Evolutionary conservation across 53 echinoderm and acorn worm genomes (phyloP).

Genomic region (Temnopleurus reevesii): DNA sequence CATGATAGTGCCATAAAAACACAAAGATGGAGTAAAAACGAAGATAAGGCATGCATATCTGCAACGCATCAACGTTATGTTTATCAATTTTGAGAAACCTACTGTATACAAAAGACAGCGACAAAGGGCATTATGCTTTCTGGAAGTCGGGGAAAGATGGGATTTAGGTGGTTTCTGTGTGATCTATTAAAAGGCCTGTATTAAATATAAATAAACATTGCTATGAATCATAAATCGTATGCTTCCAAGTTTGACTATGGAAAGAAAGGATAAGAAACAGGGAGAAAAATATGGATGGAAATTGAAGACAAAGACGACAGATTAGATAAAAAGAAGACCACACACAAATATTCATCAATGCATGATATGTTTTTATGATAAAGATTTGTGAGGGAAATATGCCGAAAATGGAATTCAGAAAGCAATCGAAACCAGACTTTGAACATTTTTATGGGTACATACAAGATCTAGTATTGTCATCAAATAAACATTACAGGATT

Average conservation of each 20-base stretch:
- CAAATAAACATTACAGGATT: constrained; percentile 21
- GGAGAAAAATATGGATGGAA: background rate
- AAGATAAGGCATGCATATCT: constrained; percentile 56
- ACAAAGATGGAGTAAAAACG: background rate
- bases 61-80: constrained; percentile 54
- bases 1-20: constrained; percentile 31
- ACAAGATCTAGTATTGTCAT: background rate
- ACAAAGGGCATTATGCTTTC: constrained; percentile 48
- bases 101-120: constrained; percentile 32
- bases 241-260: background rate
- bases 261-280: background rate
- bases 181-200: constrained; percentile 10
- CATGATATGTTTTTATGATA: constrained; percentile 6
- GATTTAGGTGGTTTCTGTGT: constrained; percentile 22
- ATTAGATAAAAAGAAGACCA: constrained; percentile 9
- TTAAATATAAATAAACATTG: constrained; percentile 59
- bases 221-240: constrained; percentile 57
- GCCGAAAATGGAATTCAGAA: constrained; percentile 3
- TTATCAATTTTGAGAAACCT: constrained; percentile 50
- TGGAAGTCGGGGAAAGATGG: background rate
- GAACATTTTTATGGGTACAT: constrained; percentile 11
- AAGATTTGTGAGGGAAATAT: background rate
- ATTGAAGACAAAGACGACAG: no score
- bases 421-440: constrained; percentile 19
- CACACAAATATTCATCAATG: constrained; percentile 34